Conservation (phyloP, 2,888 invertebrate species). For the Eilema griseolum region DNA sequence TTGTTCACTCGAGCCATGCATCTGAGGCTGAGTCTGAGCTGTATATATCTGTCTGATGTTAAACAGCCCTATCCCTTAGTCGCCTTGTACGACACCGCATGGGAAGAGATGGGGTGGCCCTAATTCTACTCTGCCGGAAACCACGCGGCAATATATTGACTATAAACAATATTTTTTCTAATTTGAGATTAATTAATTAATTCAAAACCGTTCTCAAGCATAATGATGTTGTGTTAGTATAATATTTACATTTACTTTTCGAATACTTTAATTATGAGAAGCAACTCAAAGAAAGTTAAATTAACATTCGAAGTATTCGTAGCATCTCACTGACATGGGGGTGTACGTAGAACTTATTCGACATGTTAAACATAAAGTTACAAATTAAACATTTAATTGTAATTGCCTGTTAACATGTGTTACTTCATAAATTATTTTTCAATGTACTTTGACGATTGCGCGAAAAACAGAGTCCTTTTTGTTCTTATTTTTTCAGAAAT, state of each 20-base stretch:
- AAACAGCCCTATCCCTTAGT: too few species aligned
- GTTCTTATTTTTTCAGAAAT: not conserved
- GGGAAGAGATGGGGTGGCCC: too few species aligned
- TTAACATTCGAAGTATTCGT: conserved; percentile 30
- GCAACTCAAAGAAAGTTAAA: conserved; percentile 31
- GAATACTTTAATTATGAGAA: conserved; percentile 30
- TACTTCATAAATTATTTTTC: conserved; percentile 21
- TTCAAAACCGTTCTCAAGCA: not conserved
- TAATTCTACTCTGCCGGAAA: too few species aligned
- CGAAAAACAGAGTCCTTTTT: not conserved
- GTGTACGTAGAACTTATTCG: conserved; percentile 36
- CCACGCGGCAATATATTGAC: too few species aligned
- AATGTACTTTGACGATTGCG: conserved; percentile 10
- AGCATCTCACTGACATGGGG: conserved; percentile 30
- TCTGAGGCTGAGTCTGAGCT: too few species aligned
- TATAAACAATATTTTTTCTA: too few species aligned
- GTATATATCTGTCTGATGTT: too few species aligned
- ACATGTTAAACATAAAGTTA: conserved; percentile 38
- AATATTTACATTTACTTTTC: not conserved
- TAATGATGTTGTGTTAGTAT: not conserved
- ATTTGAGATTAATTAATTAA: not conserved
- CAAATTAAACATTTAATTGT: conserved; percentile 45
- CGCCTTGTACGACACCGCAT: too few species aligned
- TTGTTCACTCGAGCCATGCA: too few species aligned
- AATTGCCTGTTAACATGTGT: conserved; percentile 34